Percentiles rank a stretch among this genome's conserved stretches.
These are phyloP conservation scores for Ditula angustiorana DNA, from an alignment of 2,888 invertebrate species.

Conservation along the genomic window DNA sequence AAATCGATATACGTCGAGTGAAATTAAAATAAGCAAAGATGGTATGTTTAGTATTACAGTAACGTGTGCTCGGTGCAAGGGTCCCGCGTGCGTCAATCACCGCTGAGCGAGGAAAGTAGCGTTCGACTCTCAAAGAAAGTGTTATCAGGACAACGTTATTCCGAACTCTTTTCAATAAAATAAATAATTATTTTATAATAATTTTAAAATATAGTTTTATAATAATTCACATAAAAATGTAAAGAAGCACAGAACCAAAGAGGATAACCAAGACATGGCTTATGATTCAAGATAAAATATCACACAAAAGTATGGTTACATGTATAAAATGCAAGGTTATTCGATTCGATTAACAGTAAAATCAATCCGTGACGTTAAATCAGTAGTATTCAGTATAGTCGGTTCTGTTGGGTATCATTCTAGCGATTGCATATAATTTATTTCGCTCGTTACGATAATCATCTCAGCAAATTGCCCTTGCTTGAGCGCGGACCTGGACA, in stretches of 20 bases:
- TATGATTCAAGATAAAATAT: no score
- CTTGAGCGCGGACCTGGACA: conserved; percentile 15
- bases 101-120: conserved; percentile 59
- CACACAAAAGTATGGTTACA: no score
- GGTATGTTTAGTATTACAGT: conserved; percentile 25
- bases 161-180: conserved; percentile 40
- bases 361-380: not conserved
- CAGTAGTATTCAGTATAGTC: not conserved
- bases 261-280: no score
- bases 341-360: conserved; percentile 16
- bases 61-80: conserved; percentile 47
- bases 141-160: conserved; percentile 52
- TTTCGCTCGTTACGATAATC: conserved; percentile 31
- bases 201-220: no score
- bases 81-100: conserved; percentile 43
- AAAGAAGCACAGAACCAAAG: no score
- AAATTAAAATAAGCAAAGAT: conserved; percentile 1
- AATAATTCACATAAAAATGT: conserved; percentile 20
- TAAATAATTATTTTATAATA: not conserved
- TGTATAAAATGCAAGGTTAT: no score
- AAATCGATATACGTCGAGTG: not conserved
- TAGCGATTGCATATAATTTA: conserved; percentile 33
- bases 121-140: conserved; percentile 61
- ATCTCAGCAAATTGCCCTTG: conserved; percentile 34
- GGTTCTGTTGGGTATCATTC: conserved; percentile 16